Base-by-base conservation (phyloP, 2,888 invertebrate species). In the Neoascia interrupta region DNA sequence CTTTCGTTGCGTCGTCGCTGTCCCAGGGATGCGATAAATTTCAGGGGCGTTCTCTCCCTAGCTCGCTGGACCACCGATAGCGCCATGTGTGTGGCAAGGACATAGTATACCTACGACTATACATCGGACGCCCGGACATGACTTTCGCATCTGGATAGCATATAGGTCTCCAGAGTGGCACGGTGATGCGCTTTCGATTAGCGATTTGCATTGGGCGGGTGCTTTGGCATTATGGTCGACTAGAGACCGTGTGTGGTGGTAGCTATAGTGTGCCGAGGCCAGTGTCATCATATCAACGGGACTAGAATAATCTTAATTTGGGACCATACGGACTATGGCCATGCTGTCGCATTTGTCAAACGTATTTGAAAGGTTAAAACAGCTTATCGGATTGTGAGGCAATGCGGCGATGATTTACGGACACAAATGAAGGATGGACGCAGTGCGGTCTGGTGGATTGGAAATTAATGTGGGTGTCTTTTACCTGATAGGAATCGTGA, bases 281-380 rank as follows among this genome's bases (percentile, higher is more conserved):
- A 37, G 28, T 70, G 63, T 75, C 63, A 70, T 63, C 51, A 11
- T 39, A 60, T 66, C 58, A 53, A 58, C 39, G 23, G 63, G 37
- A 45, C 70, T 64, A 51, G 54, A 63, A 70, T 76, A 76, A 76
- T 76, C 70, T 76, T 64, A 76, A 64, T 76, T 70, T 58, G 26
- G 15, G 58, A 56, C 31, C 34, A 31, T 58, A 51, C 21, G 63
- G 63, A 37, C 70, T 51, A 58, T 58, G 45, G 63, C 45, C 31
- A n/a, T 56, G 43, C 49, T 76, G 70, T 76, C 63, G 56, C 56
- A 76, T 76, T 70, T 64, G 75, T 53, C 70, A 49, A 39, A 15
- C 63, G 45, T 70, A 53, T 76, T 76, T 58, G 56, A 53, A 28
- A 37, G 63, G 63, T 70, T 76, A 64, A 58, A 51, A 39, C 39